A percentile compares a stretch with the other conserved stretches of the same genome.
phyloP scores from a whole-genome alignment of 2,797 vertebrate genomes.

The Notoglanidium macrostoma region DNA sequence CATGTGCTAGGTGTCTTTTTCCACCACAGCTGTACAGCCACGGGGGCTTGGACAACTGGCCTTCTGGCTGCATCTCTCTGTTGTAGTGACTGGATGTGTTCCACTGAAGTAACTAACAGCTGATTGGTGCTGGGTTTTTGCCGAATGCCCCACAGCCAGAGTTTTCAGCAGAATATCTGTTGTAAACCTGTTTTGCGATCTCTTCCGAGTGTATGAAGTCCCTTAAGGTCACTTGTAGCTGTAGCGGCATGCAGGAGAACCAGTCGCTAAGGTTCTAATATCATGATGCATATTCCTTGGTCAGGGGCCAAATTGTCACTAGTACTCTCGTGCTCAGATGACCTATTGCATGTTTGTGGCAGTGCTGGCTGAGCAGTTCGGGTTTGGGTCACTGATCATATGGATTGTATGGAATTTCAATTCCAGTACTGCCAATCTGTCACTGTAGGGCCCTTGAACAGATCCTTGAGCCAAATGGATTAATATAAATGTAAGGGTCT shows the following conservation, averaged over 20 bases:
- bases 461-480: background rate
- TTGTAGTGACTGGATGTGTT: background rate
- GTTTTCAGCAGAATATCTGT: background rate
- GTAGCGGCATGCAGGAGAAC: background rate
- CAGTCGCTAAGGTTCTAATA: background rate
- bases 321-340: background rate
- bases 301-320: background rate
- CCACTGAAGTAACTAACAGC: background rate
- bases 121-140: background rate
- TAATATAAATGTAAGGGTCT: background rate
- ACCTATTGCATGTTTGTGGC: background rate
- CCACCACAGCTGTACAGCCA: background rate
- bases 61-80: background rate
- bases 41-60: background rate
- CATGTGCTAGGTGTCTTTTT: background rate
- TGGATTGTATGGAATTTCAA: background rate
- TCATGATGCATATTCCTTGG: background rate
- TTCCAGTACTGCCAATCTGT: background rate
- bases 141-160: background rate
- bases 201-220: background rate
- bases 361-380: background rate
- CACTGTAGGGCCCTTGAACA: background rate
- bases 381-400: background rate
- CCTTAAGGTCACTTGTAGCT: background rate
- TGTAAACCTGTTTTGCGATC: background rate